A percentile compares a stretch with the other conserved stretches of the same genome.
Evolutionary conservation across 2,113 vertebrate species (phyloP).

Genomic region (Actinemys pallida): DNA sequence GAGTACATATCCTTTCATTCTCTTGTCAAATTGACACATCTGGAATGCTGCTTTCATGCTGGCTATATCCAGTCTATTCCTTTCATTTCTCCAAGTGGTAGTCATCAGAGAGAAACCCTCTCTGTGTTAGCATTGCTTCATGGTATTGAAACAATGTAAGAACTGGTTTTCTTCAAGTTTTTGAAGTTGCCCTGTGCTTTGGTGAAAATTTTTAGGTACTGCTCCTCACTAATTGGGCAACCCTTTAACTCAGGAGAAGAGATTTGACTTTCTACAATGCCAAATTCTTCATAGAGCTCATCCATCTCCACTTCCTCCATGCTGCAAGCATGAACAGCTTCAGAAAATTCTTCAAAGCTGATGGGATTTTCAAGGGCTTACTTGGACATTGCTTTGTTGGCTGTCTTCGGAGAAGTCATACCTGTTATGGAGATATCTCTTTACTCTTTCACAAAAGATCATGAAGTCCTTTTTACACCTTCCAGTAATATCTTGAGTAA

Average conservation of each 20-base stretch:
- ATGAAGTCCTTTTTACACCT: conserved; percentile 1
- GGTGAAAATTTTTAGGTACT: neutral
- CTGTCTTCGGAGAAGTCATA: conserved; percentile 1
- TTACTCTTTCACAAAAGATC: neutral
- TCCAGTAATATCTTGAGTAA: neutral
- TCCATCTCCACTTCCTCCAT: neutral
- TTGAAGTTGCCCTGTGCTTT: neutral
- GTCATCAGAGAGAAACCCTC: neutral
- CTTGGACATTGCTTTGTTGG: conserved; percentile 7
- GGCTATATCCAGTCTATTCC: neutral
- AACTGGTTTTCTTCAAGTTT: neutral
- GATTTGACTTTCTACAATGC: neutral
- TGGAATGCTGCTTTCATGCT: neutral
- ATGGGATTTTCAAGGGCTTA: neutral
- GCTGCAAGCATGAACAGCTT: neutral
- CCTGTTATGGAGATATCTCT: conserved; percentile 22
- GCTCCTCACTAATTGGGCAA: neutral
- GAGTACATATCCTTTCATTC: neutral
- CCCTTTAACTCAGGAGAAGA: neutral
- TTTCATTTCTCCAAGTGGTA: conserved; percentile 16
- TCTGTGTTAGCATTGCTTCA: neutral
- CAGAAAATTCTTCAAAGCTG: conserved; percentile 15
- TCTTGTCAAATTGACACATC: neutral
- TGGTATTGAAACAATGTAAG: neutral
- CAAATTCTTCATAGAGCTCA: neutral